Evolutionary conservation across 2,113 vertebrate genomes (phyloP), one percentile per base, ranked within the genome.

Genomic region (Anoplopoma fimbria): DNA sequence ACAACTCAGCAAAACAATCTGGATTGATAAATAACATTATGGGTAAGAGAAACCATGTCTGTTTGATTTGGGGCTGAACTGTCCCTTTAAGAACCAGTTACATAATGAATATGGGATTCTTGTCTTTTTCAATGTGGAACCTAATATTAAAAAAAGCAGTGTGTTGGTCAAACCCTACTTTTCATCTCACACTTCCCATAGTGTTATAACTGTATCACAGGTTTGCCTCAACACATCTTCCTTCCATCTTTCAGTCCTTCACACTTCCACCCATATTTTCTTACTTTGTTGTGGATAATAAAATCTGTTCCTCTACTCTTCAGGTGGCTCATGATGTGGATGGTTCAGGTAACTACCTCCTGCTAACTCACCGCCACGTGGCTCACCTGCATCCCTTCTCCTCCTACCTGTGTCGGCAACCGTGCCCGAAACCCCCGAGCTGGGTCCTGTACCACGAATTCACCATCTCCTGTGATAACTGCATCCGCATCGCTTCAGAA

Each of bases 361-460:
- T 98, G 95, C 65, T 98, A 29, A 96, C 95, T 19, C 96, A 97
- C 81, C 97, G 95, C 84, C 97, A 99, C 14, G 95, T 98, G 68
- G 96, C 97, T 29, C 97, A 98, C 93, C 93, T 98, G 74, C 97
- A 98, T 19, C 95, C 96, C 0, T 94, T 85, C 81, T 97, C 95
- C 0, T 98, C 97, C 89, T 99, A 98, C 91, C 91, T 90, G 40
- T 98, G 96, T 15, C 89, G 88, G 1, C 97, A 97, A 88, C 91
- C 92, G 76, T 93, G 68, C 94, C 97, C 0, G 92, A 93, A 69
- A 96, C 88, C 95, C 90, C 34, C 96, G 77, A 95, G 96, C 0
- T 98, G 97, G 97, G 96, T 99, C 62, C 90, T 99, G 55, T 99
- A 97, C 94, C 97, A 98, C 0, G 89, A 97, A 47, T 98, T 98